Conservation (phyloP, 2,888 invertebrate genomes). For the Nipponacmea schrenckii region DNA sequence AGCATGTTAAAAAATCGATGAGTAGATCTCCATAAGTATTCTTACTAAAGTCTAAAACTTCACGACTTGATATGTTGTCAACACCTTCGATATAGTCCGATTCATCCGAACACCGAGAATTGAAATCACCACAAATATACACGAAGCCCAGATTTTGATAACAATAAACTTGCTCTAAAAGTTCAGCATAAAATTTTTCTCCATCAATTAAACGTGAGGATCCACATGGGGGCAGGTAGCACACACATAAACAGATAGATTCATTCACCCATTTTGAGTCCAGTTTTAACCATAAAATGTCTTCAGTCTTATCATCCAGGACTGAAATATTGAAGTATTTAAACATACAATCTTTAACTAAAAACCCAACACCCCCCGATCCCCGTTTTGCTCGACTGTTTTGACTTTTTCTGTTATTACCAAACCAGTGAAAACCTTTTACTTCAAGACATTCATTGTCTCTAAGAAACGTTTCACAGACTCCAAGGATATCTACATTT, state of each 20-base stretch:
- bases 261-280: too few species aligned
- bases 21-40: slow-evolving; percentile 3
- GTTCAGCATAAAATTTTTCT: slow-evolving; percentile 8
- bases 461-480: background rate
- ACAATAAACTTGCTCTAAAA: slow-evolving; percentile 7
- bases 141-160: background rate
- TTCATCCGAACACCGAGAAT: background rate
- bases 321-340: background rate
- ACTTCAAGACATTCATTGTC: background rate
- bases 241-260: background rate
- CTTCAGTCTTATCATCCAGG: background rate
- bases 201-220: background rate
- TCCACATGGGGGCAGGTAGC: background rate
- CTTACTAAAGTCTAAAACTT: background rate
- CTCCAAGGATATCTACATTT: background rate
- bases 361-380: background rate
- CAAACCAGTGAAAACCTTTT: background rate
- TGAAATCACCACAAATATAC: slow-evolving; percentile 3
- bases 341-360: background rate
- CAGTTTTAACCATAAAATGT: background rate
- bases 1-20: too few species aligned
- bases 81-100: background rate
- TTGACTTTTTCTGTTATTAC: background rate
- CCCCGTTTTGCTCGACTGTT: too few species aligned
- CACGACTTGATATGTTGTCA: background rate